Conservation (phyloP, 2,113 vertebrate species). For the Oncorhynchus kisutch region DNA sequence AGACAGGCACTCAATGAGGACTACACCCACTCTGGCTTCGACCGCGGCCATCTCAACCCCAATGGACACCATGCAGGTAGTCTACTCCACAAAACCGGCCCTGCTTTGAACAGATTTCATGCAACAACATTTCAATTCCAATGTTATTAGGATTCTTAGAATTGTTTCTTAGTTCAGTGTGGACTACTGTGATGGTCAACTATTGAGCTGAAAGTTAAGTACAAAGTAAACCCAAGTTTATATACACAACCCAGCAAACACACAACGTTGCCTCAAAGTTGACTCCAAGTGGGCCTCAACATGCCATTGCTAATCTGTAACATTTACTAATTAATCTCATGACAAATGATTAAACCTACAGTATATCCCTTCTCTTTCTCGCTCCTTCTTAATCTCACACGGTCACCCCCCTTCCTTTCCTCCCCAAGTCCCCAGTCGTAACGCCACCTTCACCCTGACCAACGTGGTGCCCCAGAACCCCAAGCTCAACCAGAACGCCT, state of each 20-base stretch:
- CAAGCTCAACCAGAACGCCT: conserved; percentile 70
- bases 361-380: background rate
- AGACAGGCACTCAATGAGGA: conserved; percentile 74
- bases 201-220: background rate
- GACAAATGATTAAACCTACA: background rate
- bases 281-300: no score
- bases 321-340: no score
- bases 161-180: background rate
- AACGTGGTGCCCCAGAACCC: conserved; percentile 74
- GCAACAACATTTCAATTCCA: no score
- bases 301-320: no score
- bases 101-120: background rate
- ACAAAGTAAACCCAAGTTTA: no score
- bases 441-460: conserved; percentile 74
- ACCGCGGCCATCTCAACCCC: conserved; percentile 76
- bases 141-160: background rate
- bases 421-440: conserved; percentile 65
- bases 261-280: no score
- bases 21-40: conserved; percentile 68
- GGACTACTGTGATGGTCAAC: background rate
- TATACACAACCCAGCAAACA: no score
- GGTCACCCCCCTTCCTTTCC: background rate
- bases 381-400: background rate
- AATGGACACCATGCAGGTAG: conserved; percentile 74
- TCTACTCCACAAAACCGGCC: no score